Evolutionary conservation across 2,113 vertebrate genomes (phyloP).

Genomic region (human): GRCh38 chr7:42190501-42191000

Average conservation of each 20-base stretch:
- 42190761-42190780: background rate
- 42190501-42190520: background rate
- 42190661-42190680: background rate
- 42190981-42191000: constrained; percentile 16
- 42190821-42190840: background rate
- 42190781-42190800: background rate
- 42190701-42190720: background rate
- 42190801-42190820: background rate
- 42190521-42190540: background rate
- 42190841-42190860: background rate
- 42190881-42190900: background rate
- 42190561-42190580: background rate
- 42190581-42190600: background rate
- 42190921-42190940: background rate
- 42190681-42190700: background rate
- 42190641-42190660: background rate
- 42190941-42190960: background rate
- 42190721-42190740: background rate
- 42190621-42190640: background rate
- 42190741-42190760: background rate
- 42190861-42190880: background rate
- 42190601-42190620: background rate
- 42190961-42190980: background rate
- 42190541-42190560: background rate
- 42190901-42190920: background rate